Evolutionary conservation across 2,113 vertebrate species (phyloP).

Genomic region (Laticauda colubrina): DNA sequence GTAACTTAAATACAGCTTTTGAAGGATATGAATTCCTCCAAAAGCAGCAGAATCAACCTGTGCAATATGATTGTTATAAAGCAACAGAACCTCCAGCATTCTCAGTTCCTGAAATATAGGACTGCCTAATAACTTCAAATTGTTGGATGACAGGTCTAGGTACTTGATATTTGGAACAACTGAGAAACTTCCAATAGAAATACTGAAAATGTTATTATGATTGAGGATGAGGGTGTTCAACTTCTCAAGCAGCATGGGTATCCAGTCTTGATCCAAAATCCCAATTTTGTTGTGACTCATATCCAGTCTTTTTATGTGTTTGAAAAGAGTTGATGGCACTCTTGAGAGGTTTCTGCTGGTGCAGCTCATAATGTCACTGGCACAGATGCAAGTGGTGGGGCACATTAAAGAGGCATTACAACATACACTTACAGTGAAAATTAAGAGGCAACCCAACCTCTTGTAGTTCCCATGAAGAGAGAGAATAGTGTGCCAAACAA

Average conservation of each 20-base stretch:
- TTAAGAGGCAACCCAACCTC: slow-evolving; percentile 61
- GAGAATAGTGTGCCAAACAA: slow-evolving; percentile 37
- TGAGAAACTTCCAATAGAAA: slow-evolving; percentile 72
- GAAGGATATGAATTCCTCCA: slow-evolving; percentile 68
- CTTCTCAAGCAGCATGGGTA: slow-evolving; percentile 65
- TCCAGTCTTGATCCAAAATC: slow-evolving; percentile 72
- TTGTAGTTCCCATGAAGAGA: slow-evolving; percentile 51
- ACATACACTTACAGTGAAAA: slow-evolving; percentile 57
- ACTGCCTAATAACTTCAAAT: slow-evolving; percentile 66
- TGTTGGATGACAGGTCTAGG: slow-evolving; percentile 83
- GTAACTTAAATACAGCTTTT: slow-evolving; percentile 79
- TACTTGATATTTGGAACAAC: slow-evolving; percentile 70
- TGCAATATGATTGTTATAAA: slow-evolving; percentile 80
- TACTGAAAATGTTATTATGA: slow-evolving; percentile 73
- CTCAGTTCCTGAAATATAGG: slow-evolving; percentile 74
- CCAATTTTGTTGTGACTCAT: slow-evolving; percentile 80
- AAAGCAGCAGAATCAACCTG: slow-evolving; percentile 72
- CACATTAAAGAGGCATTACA: slow-evolving; percentile 67
- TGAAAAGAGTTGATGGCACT: slow-evolving; percentile 72
- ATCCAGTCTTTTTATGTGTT: slow-evolving; percentile 77
- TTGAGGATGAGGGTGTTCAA: slow-evolving; percentile 74
- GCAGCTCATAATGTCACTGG: slow-evolving; percentile 83
- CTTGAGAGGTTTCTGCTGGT: slow-evolving; percentile 76
- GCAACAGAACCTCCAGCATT: slow-evolving; percentile 74
- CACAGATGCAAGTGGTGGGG: slow-evolving; percentile 79